Evolutionary conservation across 2,888 invertebrate species (phyloP).

Genomic region (Molorchus minor): DNA sequence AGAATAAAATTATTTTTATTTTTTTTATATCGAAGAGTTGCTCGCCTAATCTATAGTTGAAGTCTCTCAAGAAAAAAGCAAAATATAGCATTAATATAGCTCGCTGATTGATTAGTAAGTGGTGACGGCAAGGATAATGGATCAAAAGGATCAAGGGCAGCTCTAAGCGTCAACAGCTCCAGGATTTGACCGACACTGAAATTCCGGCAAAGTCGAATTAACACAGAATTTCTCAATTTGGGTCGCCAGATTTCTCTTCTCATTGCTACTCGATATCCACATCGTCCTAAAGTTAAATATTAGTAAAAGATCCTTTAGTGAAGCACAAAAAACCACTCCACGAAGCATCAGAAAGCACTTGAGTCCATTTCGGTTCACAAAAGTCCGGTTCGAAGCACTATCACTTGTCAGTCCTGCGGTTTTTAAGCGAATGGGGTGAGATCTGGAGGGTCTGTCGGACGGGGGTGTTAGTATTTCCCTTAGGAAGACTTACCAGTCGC

Average conservation of each 20-base stretch:
- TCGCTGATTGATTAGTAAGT: no score
- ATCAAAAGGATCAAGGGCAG: conserved; percentile 10
- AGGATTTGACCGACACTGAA: conserved; percentile 33
- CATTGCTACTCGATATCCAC: conserved; percentile 13
- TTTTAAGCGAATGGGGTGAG: conserved; percentile 18
- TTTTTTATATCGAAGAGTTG: conserved; percentile 15
- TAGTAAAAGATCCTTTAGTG: conserved; percentile 14
- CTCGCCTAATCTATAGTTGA: conserved; percentile 34
- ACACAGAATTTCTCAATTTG: conserved; percentile 35
- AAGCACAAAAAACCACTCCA: conserved; percentile 24
- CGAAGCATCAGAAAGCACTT: conserved; percentile 24
- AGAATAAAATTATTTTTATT: no score
- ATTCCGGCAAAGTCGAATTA: conserved; percentile 29
- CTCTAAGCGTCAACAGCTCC: conserved; percentile 22
- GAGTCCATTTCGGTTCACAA: conserved; percentile 25
- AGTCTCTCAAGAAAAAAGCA: conserved; percentile 34
- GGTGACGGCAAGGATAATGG: conserved; percentile 17
- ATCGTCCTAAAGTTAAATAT: conserved; percentile 13
- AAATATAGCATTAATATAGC: no score
- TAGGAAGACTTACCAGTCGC: conserved; percentile 52
- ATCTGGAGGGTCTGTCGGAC: conserved; percentile 14
- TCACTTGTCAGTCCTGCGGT: conserved; percentile 28
- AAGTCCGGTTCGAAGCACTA: conserved; percentile 31
- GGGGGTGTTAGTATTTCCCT: conserved; percentile 29
- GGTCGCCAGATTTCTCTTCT: conserved; percentile 46